Evolutionary conservation across 2,113 vertebrate species (phyloP), one percentile per base, ranked within the genome.

Genomic region (Eulacestoma nigropectus): DNA sequence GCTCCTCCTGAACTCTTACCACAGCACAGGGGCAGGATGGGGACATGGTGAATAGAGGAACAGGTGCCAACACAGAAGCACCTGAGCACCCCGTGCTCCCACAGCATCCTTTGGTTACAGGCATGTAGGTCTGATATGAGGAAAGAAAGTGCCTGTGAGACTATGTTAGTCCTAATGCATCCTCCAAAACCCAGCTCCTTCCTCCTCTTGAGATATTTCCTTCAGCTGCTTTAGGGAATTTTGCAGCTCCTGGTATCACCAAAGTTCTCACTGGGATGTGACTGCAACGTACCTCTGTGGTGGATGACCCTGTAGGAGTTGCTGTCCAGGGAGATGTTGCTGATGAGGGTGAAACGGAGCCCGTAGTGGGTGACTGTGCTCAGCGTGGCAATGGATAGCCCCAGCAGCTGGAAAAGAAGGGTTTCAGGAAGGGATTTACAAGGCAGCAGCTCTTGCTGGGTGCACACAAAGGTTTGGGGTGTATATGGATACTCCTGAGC

Each of bases 321-420:
- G 64, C 13, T 90, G 13, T 97, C 84, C 15, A 90, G 75, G 27
- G 96, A 92, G 37, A 89, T 5, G 4, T 86, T 10, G 15, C 93
- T 97, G 72, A 98, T 95, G 56, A 96, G 44, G 23, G 85, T 93
- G 85, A 98, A 97, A 35, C 42, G 97, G 64, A 88, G 86, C 26
- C 95, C 94, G 0, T 89, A 95, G 41, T 91, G 95, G n/a, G 93
- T 97, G 49, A 98, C 75, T 46, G 96, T 91, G 72, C 95, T 97
- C 94, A 98, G 30, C 0, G 90, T 74, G 41, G 92, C 95, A 2
- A 96, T 50, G 27, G 94, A 97, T 21, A 97, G 52, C 17, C 96
- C 96, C 92, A 98, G 89, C 21, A 98, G 87, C 97, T 98, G 89
- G 76, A 96, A 96, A 82, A 80, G 41, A 94, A 83, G 39, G 29